Conservation (phyloP, 2,797 vertebrate species). For the Chelmon rostratus region DNA sequence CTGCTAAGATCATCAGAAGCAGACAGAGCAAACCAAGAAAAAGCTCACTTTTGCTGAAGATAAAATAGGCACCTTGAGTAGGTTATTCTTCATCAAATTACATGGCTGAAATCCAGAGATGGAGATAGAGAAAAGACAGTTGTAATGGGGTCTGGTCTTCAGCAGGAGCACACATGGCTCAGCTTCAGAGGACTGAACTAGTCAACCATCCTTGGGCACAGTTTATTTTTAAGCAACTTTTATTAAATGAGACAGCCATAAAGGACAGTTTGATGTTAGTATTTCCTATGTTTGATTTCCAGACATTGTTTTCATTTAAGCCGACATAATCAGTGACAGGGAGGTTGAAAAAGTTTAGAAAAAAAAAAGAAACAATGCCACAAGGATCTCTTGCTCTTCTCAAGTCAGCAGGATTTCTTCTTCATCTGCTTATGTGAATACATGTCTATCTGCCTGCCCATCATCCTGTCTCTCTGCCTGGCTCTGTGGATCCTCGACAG, state of each 20-base stretch:
- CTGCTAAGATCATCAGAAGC: conserved; percentile 23
- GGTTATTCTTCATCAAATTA: conserved; percentile 11
- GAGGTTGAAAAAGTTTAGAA: neutral
- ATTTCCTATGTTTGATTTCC: neutral
- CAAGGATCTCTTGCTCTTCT: neutral
- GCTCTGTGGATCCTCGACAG: conserved; percentile 56
- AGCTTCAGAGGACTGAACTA: conserved; percentile 1
- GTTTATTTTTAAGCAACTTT: conserved; percentile 5
- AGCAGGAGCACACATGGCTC: neutral
- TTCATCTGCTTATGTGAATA: neutral
- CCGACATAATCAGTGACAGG: neutral
- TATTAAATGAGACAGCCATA: neutral
- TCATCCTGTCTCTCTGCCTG: conserved; percentile 35
- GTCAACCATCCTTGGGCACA: neutral
- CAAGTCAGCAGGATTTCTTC: conserved; percentile 5
- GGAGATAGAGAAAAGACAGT: neutral
- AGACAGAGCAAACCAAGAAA: conserved; percentile 11
- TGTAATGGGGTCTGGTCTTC: neutral
- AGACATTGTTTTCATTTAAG: neutral
- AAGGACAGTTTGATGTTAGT: neutral
- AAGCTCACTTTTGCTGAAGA: conserved; percentile 15
- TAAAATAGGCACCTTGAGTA: conserved; percentile 19
- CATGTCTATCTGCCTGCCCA: conserved; percentile 24
- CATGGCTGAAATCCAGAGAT: conserved; percentile 7
- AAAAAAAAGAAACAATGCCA: neutral